phyloP scores from a whole-genome alignment of 1,140 invertebrate species.

The Dufourea novaeangliae region DNA sequence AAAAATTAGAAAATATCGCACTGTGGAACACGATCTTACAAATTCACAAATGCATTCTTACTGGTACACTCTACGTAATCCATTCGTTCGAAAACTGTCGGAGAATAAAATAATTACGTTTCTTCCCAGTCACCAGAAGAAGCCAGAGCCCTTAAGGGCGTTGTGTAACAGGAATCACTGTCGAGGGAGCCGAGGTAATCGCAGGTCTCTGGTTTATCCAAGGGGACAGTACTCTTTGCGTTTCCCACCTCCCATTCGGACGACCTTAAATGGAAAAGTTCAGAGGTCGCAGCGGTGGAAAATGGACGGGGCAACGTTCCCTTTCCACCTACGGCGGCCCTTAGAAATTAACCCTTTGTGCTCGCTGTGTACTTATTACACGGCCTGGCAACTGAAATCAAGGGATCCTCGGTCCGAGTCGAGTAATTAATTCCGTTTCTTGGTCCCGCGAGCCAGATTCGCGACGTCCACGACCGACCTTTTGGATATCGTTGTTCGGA shows the following conservation, averaged over 20 bases:
- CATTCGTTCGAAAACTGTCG: too few species aligned
- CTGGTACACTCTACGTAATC: too few species aligned
- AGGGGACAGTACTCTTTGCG: too few species aligned
- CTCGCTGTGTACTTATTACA: constrained; percentile 21
- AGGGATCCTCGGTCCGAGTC: neutral
- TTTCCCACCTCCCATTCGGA: neutral
- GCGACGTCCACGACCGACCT: neutral
- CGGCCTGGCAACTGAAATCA: neutral
- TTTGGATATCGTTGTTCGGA: neutral
- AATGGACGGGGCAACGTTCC: neutral
- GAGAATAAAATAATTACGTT: too few species aligned
- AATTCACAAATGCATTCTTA: too few species aligned
- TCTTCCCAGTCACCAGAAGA: too few species aligned
- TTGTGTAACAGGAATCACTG: too few species aligned
- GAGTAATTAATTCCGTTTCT: neutral
- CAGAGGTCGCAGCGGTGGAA: neutral
- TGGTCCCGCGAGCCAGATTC: neutral
- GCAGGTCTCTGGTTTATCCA: constrained; percentile 5
- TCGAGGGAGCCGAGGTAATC: constrained; percentile 7
- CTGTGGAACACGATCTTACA: too few species aligned
- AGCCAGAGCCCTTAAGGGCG: too few species aligned
- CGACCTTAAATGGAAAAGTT: constrained; percentile 33
- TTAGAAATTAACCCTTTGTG: neutral
- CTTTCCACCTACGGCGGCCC: neutral
- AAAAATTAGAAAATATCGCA: too few species aligned